Evolutionary conservation across 1,140 invertebrate genomes (phyloP), one percentile per base, ranked within the genome.

Genomic region (Pseudomyrmex cubaensis): DNA sequence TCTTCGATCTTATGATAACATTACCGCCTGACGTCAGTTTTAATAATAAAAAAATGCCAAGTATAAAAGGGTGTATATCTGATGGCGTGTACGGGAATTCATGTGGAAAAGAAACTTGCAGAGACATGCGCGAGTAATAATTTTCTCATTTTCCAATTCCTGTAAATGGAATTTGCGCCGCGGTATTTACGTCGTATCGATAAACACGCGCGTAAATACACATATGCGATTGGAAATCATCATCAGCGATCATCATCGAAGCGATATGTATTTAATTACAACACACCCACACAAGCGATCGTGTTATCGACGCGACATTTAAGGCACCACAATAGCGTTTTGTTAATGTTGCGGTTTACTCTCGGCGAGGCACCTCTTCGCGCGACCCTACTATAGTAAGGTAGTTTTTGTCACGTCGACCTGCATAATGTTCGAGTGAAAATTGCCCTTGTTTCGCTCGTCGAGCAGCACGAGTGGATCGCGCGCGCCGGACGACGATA

Each of bases 361-460:
- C 48, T 35, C 75, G 20, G 73, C 8, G 66, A 12, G 35, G 52
- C 48, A 48, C 12, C 44, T 20, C 48, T 46, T 25, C 25, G 10
- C 48, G 17, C 57, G 22, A 25, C 73, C 35, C 64, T 64, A 15
- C 61, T 15, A 17, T 20, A 82, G 59, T 54, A 35, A 59, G 35
- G n/a, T 67, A 50, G 35, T 63, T 77, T 63, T 61, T 67, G 35
- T 48, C 56, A 15, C 66, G n/a, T 46, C 46, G 76, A 72, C 66
- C 56, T 69, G 62, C 75, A 56, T 69, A 77, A 70, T 66, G 46
- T 22, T 70, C 57, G 35, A 62, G 64, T 62, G 74, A 84, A 69
- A 80, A 84, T 84, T 80, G 76, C 66, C 66, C 52, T 80, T 84
- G 83, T 80, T 61, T 69, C 48, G 35, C 17, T 59, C 56, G 48